phyloP scores from a whole-genome alignment of 2,888 invertebrate species.

The Zygaena filipendulae region DNA sequence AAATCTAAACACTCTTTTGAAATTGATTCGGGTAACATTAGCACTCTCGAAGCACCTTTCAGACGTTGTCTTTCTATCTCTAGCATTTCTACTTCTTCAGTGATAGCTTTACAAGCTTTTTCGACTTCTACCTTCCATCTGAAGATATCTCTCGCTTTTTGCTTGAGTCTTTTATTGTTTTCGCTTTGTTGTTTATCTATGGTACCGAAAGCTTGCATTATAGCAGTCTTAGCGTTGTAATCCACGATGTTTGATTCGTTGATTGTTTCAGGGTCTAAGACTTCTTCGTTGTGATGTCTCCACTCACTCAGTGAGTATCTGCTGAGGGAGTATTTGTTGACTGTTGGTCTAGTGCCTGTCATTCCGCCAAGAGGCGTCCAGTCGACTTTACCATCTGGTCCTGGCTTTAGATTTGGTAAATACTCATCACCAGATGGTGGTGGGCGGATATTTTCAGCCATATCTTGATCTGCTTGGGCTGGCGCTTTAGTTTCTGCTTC shows the following conservation, averaged over 20 bases:
- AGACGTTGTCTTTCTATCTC: constrained; percentile 76
- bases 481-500: constrained; percentile 18
- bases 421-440: constrained; percentile 26
- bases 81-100: constrained; percentile 75
- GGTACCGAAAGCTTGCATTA: constrained; percentile 71
- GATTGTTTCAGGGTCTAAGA: constrained; percentile 57
- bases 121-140: constrained; percentile 83
- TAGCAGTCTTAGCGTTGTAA: constrained; percentile 72
- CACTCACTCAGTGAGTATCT: constrained; percentile 79
- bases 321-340: constrained; percentile 80
- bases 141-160: constrained; percentile 75
- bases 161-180: constrained; percentile 72
- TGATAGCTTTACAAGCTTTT: constrained; percentile 73
- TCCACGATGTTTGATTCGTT: constrained; percentile 68
- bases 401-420: constrained; percentile 60
- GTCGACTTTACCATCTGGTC: constrained; percentile 78
- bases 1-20: constrained; percentile 80
- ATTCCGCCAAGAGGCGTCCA: constrained; percentile 77
- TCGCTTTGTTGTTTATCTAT: constrained; percentile 76
- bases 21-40: constrained; percentile 80
- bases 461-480: constrained; percentile 12
- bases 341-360: constrained; percentile 79
- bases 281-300: constrained; percentile 70
- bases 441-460: constrained; percentile 14
- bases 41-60: constrained; percentile 73